Evolutionary conservation across 2,888 invertebrate species (phyloP), one percentile per base, ranked within the genome.

Genomic region (Amphimallon solstitiale): DNA sequence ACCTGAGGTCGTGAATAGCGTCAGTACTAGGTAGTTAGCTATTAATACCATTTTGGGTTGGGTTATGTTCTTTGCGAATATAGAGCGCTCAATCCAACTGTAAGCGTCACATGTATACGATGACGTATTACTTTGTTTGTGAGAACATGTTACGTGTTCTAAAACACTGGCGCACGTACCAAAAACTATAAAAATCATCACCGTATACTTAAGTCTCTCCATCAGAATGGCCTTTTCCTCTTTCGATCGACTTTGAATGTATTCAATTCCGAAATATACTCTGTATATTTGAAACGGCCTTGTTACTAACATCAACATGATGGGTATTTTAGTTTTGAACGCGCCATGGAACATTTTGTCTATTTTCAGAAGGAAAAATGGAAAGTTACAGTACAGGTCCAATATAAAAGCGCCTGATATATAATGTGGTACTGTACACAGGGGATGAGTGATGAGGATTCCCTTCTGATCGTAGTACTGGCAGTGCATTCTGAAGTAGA

Each of bases 391-490:
- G 34, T 38, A 49, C 2, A 68, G 56, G 34, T 68, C 68, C 14
- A 64, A 15, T 0, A 60, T 5, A 34, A 74, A 70, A 23, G 70
- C 68, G 37, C 66, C 65, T 5, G 67, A 52, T 21, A 75, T 7
- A 51, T 75, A 75, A 66, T 73, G 56, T n/a, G 52, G 66, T 1
- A 71, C 70, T 6, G 75, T 75, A 7, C 67, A 68, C 45, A 66
- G 49, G 5, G 73, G 72, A 68, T 73, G 70, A 3, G 68, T 68
- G 4, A 75, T 65, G 29, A 75, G 56, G 19, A 75, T 67, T 5
- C 73, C 72, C 40, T 68, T 68, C n/a, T 62, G 51, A 34, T 75
- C 70, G 56, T 74, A 75, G 59, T 73, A 75, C 17, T 73, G 72
- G 10, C 71, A 67, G 43, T 75, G 75, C 37, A 75, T 63, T 17